Conservation (phyloP, 64 coral and sea anemone genomes). For the Pocillopora damicornis region DNA sequence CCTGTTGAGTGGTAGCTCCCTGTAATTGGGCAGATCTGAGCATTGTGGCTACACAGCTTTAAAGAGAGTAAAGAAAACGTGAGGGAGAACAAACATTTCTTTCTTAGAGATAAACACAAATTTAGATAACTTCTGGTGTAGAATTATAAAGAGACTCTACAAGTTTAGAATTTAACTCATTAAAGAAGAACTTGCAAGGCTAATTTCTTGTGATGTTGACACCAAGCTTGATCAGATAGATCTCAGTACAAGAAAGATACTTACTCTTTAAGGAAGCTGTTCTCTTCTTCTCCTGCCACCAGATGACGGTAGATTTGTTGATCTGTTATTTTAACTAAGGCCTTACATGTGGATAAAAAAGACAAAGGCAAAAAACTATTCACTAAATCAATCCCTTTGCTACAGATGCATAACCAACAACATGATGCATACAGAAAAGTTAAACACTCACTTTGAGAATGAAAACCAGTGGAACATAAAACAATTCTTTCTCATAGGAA, state of each 20-base stretch:
- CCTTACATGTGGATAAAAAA: conserved; percentile 31
- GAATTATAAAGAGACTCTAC: too few species aligned
- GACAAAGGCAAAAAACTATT: too few species aligned
- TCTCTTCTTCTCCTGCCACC: conserved; percentile 85
- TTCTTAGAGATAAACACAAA: not conserved
- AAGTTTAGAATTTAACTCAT: too few species aligned
- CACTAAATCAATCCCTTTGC: not conserved
- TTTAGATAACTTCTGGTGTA: too few species aligned
- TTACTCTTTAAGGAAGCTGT: conserved; percentile 95
- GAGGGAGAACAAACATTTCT: not conserved
- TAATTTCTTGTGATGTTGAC: too few species aligned
- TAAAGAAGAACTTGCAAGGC: too few species aligned
- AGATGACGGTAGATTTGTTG: conserved; percentile 89
- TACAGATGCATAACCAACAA: not conserved
- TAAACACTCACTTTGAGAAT: conserved; percentile 72
- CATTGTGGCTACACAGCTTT: conserved; percentile 93
- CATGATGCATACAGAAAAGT: not conserved
- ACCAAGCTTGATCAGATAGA: not conserved
- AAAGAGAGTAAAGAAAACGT: not conserved
- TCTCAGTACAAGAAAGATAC: not conserved
- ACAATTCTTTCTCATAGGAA: conserved; percentile 70
- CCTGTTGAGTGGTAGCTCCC: conserved; percentile 65
- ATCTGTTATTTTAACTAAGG: conserved; percentile 83
- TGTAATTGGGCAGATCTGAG: conserved; percentile 78
- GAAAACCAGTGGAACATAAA: conserved; percentile 89